Evolutionary conservation across 2,797 vertebrate species (phyloP), one percentile per base, ranked within the genome.

Genomic region (Zalophus californianus): DNA sequence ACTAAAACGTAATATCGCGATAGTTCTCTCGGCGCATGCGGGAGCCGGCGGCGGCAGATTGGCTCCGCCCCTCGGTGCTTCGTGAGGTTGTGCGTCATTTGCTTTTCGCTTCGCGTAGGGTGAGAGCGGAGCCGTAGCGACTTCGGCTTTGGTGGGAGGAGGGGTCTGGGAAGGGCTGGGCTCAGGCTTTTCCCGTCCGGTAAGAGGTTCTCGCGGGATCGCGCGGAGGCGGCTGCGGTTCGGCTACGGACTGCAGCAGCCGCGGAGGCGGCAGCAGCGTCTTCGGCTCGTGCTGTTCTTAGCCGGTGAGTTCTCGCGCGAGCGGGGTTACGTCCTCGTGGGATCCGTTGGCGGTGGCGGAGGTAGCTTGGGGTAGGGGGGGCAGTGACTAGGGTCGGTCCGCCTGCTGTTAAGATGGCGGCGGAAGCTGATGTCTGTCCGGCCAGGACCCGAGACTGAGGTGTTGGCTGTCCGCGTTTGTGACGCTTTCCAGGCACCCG

Each of bases 391-490:
- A 97, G 88, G 95, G 95, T 95, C 97, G 89, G 96, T 97, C 60
- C 41, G 97, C 96, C 92, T 98, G 98, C 96, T 98, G 96, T 97
- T 98, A 98, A 98, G 97, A 98, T 98, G 98, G 98, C 98, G 98
- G 98, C 97, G 96, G 97, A 91, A 87, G 97, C 80, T 91, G 95
- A 86, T 98, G 93, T 90, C 97, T 97, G 89, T 96, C 96, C 85
- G 89, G 90, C 70, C 77, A 94, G 95, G 86, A 97, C 85, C 78
- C 7, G 54, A 29, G 54, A 91, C 52, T 86, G 70, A 96, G 84
- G 89, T 90, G 84, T 96, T 96, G 92, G 79, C 77, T 93, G 38
- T 93, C 88, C 38, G 78, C 83, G 70, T 92, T 97, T 97, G 89
- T 97, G 96, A 97, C 95, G 95, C 88, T 82, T 91, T 77, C 93